Percentiles rank a stretch among this genome's conserved stretches.
These are phyloP conservation scores for Nemapogon koenigi DNA, from an alignment of 2,888 invertebrate species.

Conservation along the genomic window DNA sequence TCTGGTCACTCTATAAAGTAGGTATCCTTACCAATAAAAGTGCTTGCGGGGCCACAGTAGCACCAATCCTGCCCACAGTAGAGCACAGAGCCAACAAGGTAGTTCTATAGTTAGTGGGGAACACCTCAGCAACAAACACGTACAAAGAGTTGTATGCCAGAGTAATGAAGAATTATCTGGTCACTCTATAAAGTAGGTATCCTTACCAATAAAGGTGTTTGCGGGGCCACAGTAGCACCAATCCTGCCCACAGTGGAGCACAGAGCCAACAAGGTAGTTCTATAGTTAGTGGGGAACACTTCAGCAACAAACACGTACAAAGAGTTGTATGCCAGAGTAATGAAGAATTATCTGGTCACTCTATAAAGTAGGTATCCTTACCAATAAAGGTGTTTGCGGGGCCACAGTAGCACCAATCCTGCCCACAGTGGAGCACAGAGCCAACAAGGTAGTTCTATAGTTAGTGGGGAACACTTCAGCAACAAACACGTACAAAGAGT, in stretches of 20 bases:
- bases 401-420: slow-evolving; percentile 71
- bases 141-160: slow-evolving; percentile 70
- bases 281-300: slow-evolving; percentile 70
- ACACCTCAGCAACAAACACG: slow-evolving; percentile 72
- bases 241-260: slow-evolving; percentile 72
- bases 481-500: slow-evolving; percentile 70
- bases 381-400: slow-evolving; percentile 70
- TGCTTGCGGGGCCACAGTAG: slow-evolving; percentile 70
- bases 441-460: slow-evolving; percentile 68
- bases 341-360: too few relatives aligned
- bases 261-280: slow-evolving; percentile 68
- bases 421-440: slow-evolving; percentile 70
- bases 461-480: slow-evolving; percentile 74
- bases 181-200: too few relatives aligned
- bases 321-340: slow-evolving; percentile 70
- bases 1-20: too few relatives aligned
- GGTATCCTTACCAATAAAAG: slow-evolving; percentile 66
- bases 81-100: slow-evolving; percentile 70
- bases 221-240: slow-evolving; percentile 71
- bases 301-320: slow-evolving; percentile 73
- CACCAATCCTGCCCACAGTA: slow-evolving; percentile 70
- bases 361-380: too few relatives aligned
- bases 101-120: slow-evolving; percentile 70
- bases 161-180: slow-evolving; percentile 72
- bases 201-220: slow-evolving; percentile 70